Evolutionary conservation across 2,113 vertebrate genomes (phyloP), one percentile per base, ranked within the genome.

Genomic region (Fukomys damarensis): DNA sequence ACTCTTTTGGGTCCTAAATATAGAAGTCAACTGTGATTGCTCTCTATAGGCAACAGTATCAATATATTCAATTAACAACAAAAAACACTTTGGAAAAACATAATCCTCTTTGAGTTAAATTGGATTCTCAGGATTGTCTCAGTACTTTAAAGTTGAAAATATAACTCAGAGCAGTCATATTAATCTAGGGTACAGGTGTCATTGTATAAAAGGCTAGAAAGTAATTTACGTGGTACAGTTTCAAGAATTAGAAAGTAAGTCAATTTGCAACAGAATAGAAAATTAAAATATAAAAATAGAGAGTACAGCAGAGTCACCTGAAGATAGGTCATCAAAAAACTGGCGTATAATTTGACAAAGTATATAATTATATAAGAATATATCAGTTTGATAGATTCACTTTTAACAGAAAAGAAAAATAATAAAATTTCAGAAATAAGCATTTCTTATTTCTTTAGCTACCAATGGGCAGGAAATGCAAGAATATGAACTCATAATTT

Each of bases 211-310:
- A 95, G 14, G n/a, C 24, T 43, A 58, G 22, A 58, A 79, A 32
- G 17, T 80, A 49, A 61, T 92, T 93, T 66, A 74, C 54, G 38
- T 46, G 38, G 26, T 38, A 83, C 5, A 83, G 24, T 81, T 87
- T 65, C 79, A 96, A 84, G 49, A 93, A 68, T 56, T 90, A 87
- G 52, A 91, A 94, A 84, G 5, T 38, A 95, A 88, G 30, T 19
- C 38, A 49, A 38, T 81, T 72, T 90, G 32, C 43, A 74, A 43
- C 41, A 74, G 80, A 90, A 56, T 61, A 79, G 28, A 56, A 90
- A 84, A 46, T 66, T 63, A 90, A 49, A 68, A 66, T 49, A 58
- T 38, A 72, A 88, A 74, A 93, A 32, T 13, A 92, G 24, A 68
- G 38, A 46, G 32, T 91, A 61, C 52, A 56, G 16, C 19, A 61